phyloP scores from a whole-genome alignment of 2,797 vertebrate species.

The Ceryle rudis region DNA sequence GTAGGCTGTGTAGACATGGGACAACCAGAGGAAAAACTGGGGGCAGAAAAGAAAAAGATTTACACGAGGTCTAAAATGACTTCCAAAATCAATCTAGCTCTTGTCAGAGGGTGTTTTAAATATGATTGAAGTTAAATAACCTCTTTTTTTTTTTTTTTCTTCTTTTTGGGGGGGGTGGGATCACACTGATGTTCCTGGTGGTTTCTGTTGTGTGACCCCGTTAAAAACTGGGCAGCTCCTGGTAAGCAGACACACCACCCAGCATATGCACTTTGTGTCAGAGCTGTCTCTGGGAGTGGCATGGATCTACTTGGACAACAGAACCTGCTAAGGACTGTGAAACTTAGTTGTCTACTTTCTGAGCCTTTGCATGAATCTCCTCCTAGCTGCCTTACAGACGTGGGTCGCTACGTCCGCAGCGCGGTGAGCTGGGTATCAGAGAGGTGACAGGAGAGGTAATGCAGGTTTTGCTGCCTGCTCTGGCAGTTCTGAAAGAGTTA shows the following conservation, averaged over 20 bases:
- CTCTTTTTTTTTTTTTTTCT: not conserved
- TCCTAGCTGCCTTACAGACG: not conserved
- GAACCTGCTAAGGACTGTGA: not conserved
- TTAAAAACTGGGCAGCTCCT: not conserved
- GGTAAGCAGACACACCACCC: not conserved
- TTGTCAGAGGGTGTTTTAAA: not conserved
- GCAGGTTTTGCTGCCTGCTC: not conserved
- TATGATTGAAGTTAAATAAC: not conserved
- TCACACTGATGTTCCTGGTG: not conserved
- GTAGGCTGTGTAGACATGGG: not conserved
- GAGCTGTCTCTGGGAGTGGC: not conserved
- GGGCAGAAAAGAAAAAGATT: not conserved
- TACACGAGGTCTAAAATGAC: not conserved
- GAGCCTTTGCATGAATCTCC: not conserved
- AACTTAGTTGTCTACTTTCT: not conserved
- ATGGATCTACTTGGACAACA: not conserved
- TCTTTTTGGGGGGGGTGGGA: not conserved
- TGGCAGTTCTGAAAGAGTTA: slow-evolving; percentile 1
- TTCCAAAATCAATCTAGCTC: not conserved
- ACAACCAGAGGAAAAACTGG: not conserved
- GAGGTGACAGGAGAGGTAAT: not conserved
- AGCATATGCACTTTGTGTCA: not conserved
- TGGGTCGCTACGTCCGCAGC: accelerated
- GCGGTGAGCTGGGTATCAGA: not conserved
- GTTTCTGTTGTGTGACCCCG: not conserved